Conservation (phyloP, 2,797 vertebrate species). For the Anabas testudineus region DNA sequence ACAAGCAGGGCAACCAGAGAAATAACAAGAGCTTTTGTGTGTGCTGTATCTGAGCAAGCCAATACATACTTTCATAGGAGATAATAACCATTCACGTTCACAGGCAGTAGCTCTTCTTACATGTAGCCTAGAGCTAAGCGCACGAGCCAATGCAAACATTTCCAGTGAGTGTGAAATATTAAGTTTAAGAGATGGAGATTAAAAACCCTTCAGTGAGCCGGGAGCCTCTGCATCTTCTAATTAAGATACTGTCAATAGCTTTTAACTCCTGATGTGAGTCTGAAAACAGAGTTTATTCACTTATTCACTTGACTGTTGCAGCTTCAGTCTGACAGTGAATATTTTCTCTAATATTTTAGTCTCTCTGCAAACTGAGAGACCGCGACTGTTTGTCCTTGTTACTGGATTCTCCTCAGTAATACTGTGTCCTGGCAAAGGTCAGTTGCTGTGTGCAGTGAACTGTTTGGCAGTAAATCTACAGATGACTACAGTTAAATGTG, state of each 20-base stretch:
- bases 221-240: neutral
- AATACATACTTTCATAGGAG: slow-evolving; percentile 20
- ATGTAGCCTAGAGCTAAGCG: slow-evolving; percentile 5
- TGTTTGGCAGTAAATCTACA: slow-evolving; percentile 6
- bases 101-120: slow-evolving; percentile 31
- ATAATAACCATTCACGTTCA: slow-evolving; percentile 5
- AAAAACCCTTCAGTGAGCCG: neutral
- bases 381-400: neutral
- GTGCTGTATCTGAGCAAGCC: neutral
- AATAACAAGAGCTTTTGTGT: slow-evolving; percentile 12
- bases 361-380: too few species aligned
- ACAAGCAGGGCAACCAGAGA: slow-evolving; percentile 3
- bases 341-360: too few species aligned
- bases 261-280: too few species aligned
- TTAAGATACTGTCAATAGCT: neutral
- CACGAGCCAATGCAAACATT: slow-evolving; percentile 36
- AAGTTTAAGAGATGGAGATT: slow-evolving; percentile 5
- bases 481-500: slow-evolving; percentile 23
- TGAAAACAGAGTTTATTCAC: too few species aligned
- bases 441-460: slow-evolving; percentile 9
- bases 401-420: slow-evolving; percentile 5
- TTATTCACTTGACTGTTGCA: too few species aligned
- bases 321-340: too few species aligned
- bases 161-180: slow-evolving; percentile 14
- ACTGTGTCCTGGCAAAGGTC: slow-evolving; percentile 6